phyloP scores from a whole-genome alignment of 2,797 vertebrate species.

The Microchirus variegatus region DNA sequence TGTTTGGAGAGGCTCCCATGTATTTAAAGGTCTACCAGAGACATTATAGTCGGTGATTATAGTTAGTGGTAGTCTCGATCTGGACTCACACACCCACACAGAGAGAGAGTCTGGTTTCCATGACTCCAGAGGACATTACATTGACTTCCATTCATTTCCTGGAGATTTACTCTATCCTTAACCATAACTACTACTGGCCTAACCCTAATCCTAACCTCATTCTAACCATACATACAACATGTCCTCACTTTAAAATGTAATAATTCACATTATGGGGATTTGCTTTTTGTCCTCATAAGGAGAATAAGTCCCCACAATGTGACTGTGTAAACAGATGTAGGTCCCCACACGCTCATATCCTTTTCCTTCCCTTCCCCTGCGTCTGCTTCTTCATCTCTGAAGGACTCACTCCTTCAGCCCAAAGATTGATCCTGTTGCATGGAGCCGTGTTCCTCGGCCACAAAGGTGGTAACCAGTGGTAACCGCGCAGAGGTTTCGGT shows the following conservation, averaged over 20 bases:
- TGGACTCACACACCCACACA: constrained; percentile 3
- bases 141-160: background rate
- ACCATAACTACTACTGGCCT: background rate
- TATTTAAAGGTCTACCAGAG: constrained; percentile 72
- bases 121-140: background rate
- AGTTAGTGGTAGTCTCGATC: constrained; percentile 41
- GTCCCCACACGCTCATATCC: background rate
- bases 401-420: constrained; percentile 22
- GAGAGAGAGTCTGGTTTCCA: background rate
- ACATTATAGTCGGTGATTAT: constrained; percentile 41
- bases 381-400: constrained; percentile 24
- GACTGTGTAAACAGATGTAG: too few species aligned
- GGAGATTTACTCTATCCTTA: background rate
- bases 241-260: too few species aligned
- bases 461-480: constrained; percentile 63
- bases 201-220: too few species aligned
- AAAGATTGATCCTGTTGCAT: constrained; percentile 38
- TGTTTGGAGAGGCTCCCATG: constrained; percentile 50
- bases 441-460: constrained; percentile 49
- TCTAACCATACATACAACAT: too few species aligned
- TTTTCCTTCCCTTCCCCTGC: constrained; percentile 10
- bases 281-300: too few species aligned
- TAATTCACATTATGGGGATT: too few species aligned
- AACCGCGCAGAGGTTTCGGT: constrained; percentile 48
- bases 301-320: too few species aligned